Percentiles rank a stretch among this genome's conserved stretches.
Evolutionary conservation across 2,797 vertebrate genomes (phyloP).

Genomic region (Helarctos malayanus): DNA sequence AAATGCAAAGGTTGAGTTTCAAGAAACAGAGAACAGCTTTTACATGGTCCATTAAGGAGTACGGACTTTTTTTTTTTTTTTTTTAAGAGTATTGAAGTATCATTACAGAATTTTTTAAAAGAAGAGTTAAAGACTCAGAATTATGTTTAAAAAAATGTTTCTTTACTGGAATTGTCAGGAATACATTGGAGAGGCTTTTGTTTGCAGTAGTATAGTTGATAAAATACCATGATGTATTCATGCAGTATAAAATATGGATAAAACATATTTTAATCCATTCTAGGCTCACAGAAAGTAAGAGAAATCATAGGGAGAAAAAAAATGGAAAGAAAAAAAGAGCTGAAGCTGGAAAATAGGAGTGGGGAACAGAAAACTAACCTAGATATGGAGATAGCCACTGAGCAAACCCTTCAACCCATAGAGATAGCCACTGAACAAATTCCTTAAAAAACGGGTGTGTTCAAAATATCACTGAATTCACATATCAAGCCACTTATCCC

Average conservation of each 20-base stretch:
- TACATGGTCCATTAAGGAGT: not conserved
- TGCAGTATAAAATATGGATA: not conserved
- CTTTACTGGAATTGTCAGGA: not conserved
- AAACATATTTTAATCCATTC: not conserved
- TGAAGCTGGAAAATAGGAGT: not conserved
- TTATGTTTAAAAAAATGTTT: slow-evolving; percentile 29
- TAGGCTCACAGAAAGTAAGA: not conserved
- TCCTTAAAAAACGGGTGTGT: not conserved
- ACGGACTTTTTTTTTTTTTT: not conserved
- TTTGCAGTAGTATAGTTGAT: not conserved
- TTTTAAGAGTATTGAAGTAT: not conserved
- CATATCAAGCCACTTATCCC: not conserved
- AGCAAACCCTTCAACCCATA: not conserved
- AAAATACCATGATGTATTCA: not conserved
- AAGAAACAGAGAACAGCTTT: not conserved
- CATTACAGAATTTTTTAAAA: not conserved
- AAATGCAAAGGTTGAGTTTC: not conserved
- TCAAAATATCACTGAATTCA: not conserved
- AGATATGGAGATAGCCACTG: not conserved
- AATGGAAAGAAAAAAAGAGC: not conserved
- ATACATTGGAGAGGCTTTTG: not conserved
- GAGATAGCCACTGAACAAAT: not conserved
- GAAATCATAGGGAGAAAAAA: not conserved
- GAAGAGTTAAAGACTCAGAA: slow-evolving; percentile 7
- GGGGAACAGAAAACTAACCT: not conserved